Evolutionary conservation across 2,888 invertebrate genomes (phyloP), one percentile per base, ranked within the genome.

Genomic region (Merodon equestris): DNA sequence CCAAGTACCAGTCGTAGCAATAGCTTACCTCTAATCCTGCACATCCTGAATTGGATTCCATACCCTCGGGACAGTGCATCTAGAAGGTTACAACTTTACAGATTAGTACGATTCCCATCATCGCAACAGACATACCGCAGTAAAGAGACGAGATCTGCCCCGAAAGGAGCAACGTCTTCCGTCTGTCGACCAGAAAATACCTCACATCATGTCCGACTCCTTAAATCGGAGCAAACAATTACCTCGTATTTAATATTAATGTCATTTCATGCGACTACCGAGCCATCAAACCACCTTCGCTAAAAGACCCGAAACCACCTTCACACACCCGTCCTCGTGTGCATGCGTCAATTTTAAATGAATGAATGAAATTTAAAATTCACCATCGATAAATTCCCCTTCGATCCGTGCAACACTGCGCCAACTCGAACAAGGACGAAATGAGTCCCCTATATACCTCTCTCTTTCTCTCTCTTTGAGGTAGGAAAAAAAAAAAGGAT

Each of bases 321-420:
- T 48, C 57, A 45, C 60, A 9, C 54, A 27, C 3, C 27, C 40
- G 10, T 5, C 40, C 38, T 67, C 12, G 53, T 50, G 57, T 61
- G 66, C 50, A 53, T 68, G 48, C 79, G 74, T 79, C 44, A 79
- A 79, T 79, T 74, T 79, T 74, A 79, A 74, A 79, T 79, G 79
- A 79, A 77, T 77, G 77, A 77, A 79, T 79, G 79, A 74, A 79
- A 79, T 74, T 79, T 79, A 70, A 79, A 79, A 79, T 79, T 74
- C 74, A 79, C 74, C 79, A 74, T 79, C 79, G 64, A 79, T 68
- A 79, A 54, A 60, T 68, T 73, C 79, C 79, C 74, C 53, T 51
- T 44, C 56, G 54, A 15, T 54, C 67, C 67, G 67, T 42, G 63
- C 19, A 19, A 67, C 47, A 72, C 18, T 74, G 79, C 79, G 74